These are phyloP conservation scores for Macroglossus sobrinus DNA, from an alignment of 2,113 vertebrate genomes.

Conservation along the genomic window DNA sequence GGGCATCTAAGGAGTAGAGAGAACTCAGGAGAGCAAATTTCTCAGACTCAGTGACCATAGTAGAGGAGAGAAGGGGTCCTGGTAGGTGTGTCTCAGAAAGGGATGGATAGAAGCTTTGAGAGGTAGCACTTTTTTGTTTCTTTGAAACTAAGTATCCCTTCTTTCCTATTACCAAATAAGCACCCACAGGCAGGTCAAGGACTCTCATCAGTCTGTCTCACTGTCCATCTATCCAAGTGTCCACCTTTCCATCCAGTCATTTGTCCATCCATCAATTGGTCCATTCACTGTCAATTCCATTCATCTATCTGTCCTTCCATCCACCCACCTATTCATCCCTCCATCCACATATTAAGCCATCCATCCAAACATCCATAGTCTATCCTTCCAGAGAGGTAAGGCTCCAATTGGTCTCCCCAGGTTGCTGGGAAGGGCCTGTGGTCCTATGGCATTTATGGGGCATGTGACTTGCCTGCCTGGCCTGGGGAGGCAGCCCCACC, in stretches of 20 bases:
- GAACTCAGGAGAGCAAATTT: not conserved
- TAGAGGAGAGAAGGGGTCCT: not conserved
- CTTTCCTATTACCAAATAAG: not conserved
- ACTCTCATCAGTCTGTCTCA: not conserved
- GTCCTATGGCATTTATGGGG: constrained; percentile 70
- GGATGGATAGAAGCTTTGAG: not conserved
- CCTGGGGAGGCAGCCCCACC: constrained; percentile 66
- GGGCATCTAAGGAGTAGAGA: not conserved
- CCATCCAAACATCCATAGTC: not conserved
- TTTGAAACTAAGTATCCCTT: constrained; percentile 22
- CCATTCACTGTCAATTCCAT: not conserved
- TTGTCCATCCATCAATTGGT: not conserved
- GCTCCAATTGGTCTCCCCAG: not conserved
- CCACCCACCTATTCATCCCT: not conserved
- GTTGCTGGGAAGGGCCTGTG: constrained; percentile 54
- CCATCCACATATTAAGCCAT: not conserved
- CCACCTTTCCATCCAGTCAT: not conserved
- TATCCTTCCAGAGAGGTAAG: constrained; percentile 18
- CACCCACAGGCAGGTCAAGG: not conserved
- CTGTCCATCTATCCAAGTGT: not conserved
- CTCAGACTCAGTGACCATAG: not conserved
- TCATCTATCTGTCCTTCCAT: not conserved
- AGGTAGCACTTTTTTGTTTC: not conserved
- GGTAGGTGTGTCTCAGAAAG: not conserved
- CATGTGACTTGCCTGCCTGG: constrained; percentile 66